Base-by-base conservation (phyloP, 2,797 vertebrate genomes). In the Harpagifer antarcticus region DNA sequence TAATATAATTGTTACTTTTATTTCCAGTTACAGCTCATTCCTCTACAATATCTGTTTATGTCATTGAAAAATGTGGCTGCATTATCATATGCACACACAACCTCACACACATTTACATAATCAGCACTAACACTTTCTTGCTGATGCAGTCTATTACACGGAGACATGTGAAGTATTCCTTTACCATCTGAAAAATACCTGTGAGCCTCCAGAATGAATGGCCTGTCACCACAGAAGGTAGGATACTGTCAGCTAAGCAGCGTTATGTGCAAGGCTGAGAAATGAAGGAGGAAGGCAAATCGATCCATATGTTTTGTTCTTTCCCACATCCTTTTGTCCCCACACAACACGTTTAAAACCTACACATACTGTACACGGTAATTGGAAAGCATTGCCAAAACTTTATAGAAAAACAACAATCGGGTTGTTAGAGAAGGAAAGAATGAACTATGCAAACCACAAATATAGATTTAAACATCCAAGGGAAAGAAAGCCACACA, bases 101-200 rank as follows among this genome's bases (percentile, higher is more conserved):
- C n/a, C 27, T 27, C 27, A 27, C 20, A 31, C 40, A 58, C 57
- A 53, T 12, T 54, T 56, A 75, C 62, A 75, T 40, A 52, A 43
- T 78, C 74, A 76, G 72, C 77, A 78, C 42, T 79, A 75, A 86
- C 64, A 77, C 43, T 66, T 78, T 88, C 57, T 72, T 81, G 81
- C 77, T 83, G 79, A 86, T 66, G 20, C 73, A 56, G 74, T 75
- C 45, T 48, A 40, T 71, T 45, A 42, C 8, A 37, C 6, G 45
- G 44, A 78, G 45, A 65, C 40, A 37, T 64, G 53, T 77, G 19
- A 44, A 13, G 44, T 58, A 49, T 63, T 50, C 1, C 1, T 71
- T 70, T 27, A 48, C 73, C 61, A 53, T 86, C 72, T 80, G 74
- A 78, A 45, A 78, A 72, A 74, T 65, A 74, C 49, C 76, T 60